Base-by-base conservation (phyloP, 2,797 vertebrate genomes). In the Sebastes oblongus region DNA sequence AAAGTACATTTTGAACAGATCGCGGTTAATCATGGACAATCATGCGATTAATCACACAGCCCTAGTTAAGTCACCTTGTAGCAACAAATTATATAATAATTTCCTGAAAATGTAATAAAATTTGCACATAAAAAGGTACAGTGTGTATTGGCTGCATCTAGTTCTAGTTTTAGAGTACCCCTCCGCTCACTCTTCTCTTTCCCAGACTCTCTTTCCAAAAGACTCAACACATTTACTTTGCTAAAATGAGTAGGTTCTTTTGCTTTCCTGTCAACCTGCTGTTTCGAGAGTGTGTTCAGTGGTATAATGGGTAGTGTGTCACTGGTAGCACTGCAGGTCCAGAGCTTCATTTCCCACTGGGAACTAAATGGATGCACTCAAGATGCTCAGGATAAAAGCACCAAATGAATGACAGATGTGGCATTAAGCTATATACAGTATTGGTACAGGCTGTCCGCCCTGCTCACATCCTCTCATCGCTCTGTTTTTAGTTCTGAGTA, bases 351-450 rank as follows among this genome's bases (percentile, higher is more conserved):
- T 88, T 83, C 82, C 77, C 80, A 78, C 68, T n/a, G 56, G 75
- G 76, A 77, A 27, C 77, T 80, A 86, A 86, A 90, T 86, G 78
- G 89, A 85, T 89, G 88, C 85, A 86, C 84, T 91, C 80, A 89
- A 80, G 90, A 84, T 77, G 68, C 54, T 86, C 34, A 39, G 70
- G 87, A 81, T 90, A 86, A 91, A 89, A 89, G 83, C 88, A 58
- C 42, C 66, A 79, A 81, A 84, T 82, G 77, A 87, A 80, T 80
- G 78, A 86, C 82, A 84, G 80, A 87, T 79, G 80, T 86, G 46
- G 24, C 75, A 68, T 76, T 54, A 80, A 66, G 83, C 82, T 72
- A 36, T 78, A 78, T 68, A 71, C 59, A 66, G 64, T 60, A 64
- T 56, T 30, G 42, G 73, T 71, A 24, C 68, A 78, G 52, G 24